Conservation (phyloP, 2,797 vertebrate genomes). For the Gymnocypris eckloni region DNA sequence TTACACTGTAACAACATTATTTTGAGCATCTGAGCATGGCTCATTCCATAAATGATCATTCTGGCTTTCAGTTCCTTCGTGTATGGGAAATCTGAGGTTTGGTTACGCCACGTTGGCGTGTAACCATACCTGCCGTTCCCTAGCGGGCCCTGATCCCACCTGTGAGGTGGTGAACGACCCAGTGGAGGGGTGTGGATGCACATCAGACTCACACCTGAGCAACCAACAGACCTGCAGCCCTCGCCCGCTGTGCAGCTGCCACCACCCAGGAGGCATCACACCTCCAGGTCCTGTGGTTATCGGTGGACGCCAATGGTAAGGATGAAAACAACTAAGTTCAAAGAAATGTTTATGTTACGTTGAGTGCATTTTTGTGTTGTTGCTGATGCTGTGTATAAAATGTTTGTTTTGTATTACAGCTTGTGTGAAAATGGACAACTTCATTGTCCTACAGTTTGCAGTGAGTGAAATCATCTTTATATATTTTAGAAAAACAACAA, state of each 20-base stretch:
- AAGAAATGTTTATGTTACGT: neutral
- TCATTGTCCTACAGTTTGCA: slow-evolving; percentile 69
- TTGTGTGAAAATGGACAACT: slow-evolving; percentile 74
- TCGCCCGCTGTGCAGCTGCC: slow-evolving; percentile 68
- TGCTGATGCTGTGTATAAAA: neutral
- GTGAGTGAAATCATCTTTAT: slow-evolving; percentile 60
- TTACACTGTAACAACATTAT: neutral
- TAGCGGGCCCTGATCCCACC: slow-evolving; percentile 68
- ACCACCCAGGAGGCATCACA: slow-evolving; percentile 48
- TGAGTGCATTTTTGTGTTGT: neutral
- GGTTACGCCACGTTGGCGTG: slow-evolving; percentile 66
- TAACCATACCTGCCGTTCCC: slow-evolving; percentile 73
- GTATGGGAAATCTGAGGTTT: slow-evolving; percentile 72
- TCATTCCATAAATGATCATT: neutral
- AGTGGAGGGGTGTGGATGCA: slow-evolving; percentile 78
- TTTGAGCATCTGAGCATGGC: neutral
- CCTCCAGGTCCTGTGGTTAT: slow-evolving; percentile 63
- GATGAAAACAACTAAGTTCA: neutral
- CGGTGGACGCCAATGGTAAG: slow-evolving; percentile 72
- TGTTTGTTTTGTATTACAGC: slow-evolving; percentile 63
- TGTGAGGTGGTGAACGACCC: slow-evolving; percentile 63
- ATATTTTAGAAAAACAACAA: neutral
- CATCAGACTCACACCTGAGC: slow-evolving; percentile 69
- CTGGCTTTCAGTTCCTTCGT: slow-evolving; percentile 63
- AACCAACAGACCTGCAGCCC: slow-evolving; percentile 63